A percentile compares a stretch with the other conserved stretches of the same genome.
phyloP scores from a whole-genome alignment of 2,797 vertebrate genomes.

The Ctenochaetus hawaiiensis region DNA sequence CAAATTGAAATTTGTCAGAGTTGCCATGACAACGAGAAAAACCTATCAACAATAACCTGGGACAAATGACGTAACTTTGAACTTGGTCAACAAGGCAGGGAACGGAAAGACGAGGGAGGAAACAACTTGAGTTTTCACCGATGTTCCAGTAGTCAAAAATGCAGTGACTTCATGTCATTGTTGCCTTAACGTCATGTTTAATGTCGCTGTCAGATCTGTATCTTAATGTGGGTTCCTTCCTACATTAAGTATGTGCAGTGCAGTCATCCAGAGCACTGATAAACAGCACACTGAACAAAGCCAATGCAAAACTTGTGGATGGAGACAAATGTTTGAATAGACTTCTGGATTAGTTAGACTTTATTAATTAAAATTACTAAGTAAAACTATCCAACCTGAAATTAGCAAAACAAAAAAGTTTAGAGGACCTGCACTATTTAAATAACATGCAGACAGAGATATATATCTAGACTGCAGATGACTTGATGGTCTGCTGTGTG shows the following conservation, averaged over 20 bases:
- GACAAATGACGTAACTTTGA: neutral
- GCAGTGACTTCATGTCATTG: neutral
- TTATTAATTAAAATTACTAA: too few relatives aligned
- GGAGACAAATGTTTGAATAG: neutral
- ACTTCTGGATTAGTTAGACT: neutral
- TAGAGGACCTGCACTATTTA: too few relatives aligned
- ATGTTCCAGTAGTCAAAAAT: neutral
- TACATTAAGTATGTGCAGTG: neutral
- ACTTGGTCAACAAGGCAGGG: neutral
- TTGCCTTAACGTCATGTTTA: slow-evolving; percentile 4
- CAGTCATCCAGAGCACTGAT: slow-evolving; percentile 22
- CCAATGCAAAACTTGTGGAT: neutral
- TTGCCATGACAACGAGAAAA: slow-evolving; percentile 7
- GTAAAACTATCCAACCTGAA: too few relatives aligned
- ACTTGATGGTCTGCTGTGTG: neutral
- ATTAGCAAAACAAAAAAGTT: too few relatives aligned
- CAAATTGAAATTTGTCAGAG: slow-evolving; percentile 26
- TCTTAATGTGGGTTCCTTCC: neutral
- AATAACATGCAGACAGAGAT: neutral
- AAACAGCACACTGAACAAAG: slow-evolving; percentile 8
- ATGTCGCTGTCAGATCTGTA: slow-evolving; percentile 18
- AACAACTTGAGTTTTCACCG: neutral
- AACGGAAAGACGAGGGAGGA: neutral
- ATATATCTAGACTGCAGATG: neutral
- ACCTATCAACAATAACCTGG: neutral